Conservation (phyloP, 1,140 invertebrate species). For the Drosophila santomea region DNA sequence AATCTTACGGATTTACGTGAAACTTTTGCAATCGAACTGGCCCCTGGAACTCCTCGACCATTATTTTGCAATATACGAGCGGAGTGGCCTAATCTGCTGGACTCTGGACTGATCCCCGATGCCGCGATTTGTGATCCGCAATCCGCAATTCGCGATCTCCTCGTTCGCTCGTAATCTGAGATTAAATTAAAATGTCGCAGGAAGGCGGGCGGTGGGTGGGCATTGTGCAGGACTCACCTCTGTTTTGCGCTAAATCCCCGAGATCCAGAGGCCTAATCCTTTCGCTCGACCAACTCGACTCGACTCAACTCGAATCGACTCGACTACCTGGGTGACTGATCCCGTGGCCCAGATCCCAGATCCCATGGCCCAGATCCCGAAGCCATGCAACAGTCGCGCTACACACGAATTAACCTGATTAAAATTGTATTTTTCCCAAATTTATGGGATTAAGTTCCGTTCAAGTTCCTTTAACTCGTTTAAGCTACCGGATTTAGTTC, state of each 20-base stretch:
- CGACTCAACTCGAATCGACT: background rate
- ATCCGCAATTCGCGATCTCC: slow-evolving; percentile 20
- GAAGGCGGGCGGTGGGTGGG: slow-evolving; percentile 31
- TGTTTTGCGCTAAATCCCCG: slow-evolving; percentile 62
- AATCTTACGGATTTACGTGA: slow-evolving; percentile 73
- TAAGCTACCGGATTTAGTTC: slow-evolving; percentile 84
- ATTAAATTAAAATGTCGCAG: slow-evolving; percentile 84
- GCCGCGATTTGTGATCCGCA: slow-evolving; percentile 10
- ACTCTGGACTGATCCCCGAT: slow-evolving; percentile 65
- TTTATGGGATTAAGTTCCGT: slow-evolving; percentile 84
- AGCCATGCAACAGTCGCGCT: slow-evolving; percentile 63
- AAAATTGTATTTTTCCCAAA: slow-evolving; percentile 84
- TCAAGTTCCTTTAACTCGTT: slow-evolving; percentile 84
- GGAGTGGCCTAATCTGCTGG: slow-evolving; percentile 68
- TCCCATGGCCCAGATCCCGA: slow-evolving; percentile 1
- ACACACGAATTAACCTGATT: slow-evolving; percentile 83
- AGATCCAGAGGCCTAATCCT: slow-evolving; percentile 60
- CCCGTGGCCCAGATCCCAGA: slow-evolving; percentile 8
- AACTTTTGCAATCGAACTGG: slow-evolving; percentile 71
- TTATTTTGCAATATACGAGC: slow-evolving; percentile 78
- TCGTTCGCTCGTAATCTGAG: slow-evolving; percentile 62
- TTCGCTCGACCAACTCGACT: slow-evolving; percentile 46
- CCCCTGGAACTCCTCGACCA: slow-evolving; percentile 16
- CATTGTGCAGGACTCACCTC: slow-evolving; percentile 27
- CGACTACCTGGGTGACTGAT: slow-evolving; percentile 35